A percentile compares a stretch with the other conserved stretches of the same genome.
Conservation (phyloP, 1,140 invertebrate species). For the Temnothorax curvispinosus region DNA sequence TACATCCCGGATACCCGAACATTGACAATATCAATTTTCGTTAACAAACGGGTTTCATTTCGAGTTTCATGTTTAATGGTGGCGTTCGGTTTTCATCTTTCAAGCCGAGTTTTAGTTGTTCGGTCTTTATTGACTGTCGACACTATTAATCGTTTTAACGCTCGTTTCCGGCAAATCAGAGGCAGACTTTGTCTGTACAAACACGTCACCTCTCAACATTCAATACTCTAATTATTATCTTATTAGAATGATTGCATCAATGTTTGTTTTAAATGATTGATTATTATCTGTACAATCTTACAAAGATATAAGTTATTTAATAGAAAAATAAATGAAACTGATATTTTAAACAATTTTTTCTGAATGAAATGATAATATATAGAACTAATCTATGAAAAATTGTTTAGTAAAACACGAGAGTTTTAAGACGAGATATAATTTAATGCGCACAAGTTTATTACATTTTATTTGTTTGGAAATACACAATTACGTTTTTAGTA, state of each 20-base stretch:
- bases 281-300: background rate
- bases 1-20: background rate
- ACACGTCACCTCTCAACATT: background rate
- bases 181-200: background rate
- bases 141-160: conserved; percentile 73
- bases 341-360: conserved; percentile 6
- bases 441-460: background rate
- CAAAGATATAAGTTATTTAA: background rate
- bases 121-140: conserved; percentile 60
- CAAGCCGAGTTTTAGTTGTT: conserved; percentile 44
- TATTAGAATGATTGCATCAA: background rate
- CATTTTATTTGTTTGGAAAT: background rate
- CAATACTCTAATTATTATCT: background rate
- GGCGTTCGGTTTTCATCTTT: background rate
- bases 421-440: background rate
- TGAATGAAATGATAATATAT: conserved; percentile 8
- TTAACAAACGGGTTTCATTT: conserved; percentile 6
- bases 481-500: background rate
- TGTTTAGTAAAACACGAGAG: background rate
- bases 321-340: background rate
- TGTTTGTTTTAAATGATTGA: background rate
- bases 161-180: conserved; percentile 53
- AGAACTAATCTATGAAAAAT: background rate
- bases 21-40: conserved; percentile 14
- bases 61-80: conserved; percentile 40